Evolutionary conservation across 2,888 invertebrate species (phyloP).

Genomic region (Drosophila phalerata): DNA sequence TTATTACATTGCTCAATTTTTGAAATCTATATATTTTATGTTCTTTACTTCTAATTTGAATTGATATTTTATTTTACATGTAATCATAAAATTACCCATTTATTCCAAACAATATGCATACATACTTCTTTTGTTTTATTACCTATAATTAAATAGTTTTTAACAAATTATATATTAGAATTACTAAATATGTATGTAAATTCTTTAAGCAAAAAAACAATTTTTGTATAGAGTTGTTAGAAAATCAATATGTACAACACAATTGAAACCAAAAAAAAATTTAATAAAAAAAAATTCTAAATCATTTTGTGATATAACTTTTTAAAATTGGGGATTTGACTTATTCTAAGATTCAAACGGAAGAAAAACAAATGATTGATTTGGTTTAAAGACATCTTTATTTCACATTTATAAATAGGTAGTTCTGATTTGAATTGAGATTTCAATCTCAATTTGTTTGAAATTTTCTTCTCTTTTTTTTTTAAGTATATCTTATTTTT

Average conservation of each 20-base stretch:
- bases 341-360: not conserved
- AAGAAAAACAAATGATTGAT: not conserved
- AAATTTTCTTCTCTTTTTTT: slow-evolving; percentile 22
- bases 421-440: slow-evolving; percentile 56
- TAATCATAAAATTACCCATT: slow-evolving; percentile 16
- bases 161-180: slow-evolving; percentile 40
- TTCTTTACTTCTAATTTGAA: slow-evolving; percentile 11
- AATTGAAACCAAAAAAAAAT: slow-evolving; percentile 69
- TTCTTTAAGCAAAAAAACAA: slow-evolving; percentile 52
- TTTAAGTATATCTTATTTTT: slow-evolving; percentile 37
- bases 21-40: slow-evolving; percentile 12
- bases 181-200: slow-evolving; percentile 30
- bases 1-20: slow-evolving; percentile 38
- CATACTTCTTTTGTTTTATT: slow-evolving; percentile 37
- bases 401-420: slow-evolving; percentile 77
- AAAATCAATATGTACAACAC: slow-evolving; percentile 67
- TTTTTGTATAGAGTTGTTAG: slow-evolving; percentile 76
- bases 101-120: slow-evolving; percentile 11
- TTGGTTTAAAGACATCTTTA: slow-evolving; percentile 61
- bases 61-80: slow-evolving; percentile 2
- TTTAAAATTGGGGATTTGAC: not conserved
- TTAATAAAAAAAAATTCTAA: slow-evolving; percentile 25
- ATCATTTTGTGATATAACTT: not conserved
- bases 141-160: slow-evolving; percentile 33
- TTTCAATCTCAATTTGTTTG: slow-evolving; percentile 44